Percentiles rank a stretch among this genome's conserved stretches.
phyloP scores from a whole-genome alignment of 1,140 invertebrate species.

The Mizuhopecten yessoensis region DNA sequence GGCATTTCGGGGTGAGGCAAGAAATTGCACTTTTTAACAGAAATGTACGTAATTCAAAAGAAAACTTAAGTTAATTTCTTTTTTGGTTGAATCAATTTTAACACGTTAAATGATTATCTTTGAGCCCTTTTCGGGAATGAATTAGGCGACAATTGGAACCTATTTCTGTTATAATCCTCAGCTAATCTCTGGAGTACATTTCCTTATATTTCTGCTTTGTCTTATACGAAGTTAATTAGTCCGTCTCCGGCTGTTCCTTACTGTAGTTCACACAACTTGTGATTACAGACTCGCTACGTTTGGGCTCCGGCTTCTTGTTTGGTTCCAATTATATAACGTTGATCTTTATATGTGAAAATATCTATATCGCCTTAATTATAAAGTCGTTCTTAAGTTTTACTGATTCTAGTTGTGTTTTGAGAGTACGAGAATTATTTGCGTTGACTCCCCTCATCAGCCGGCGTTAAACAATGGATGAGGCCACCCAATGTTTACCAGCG shows the following conservation, averaged over 20 bases:
- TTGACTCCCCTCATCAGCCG: not conserved
- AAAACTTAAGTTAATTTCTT: not conserved
- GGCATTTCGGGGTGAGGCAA: not conserved
- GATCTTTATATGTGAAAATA: not conserved
- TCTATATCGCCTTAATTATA: constrained; percentile 1
- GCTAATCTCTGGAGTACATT: not conserved
- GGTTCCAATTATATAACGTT: constrained; percentile 6
- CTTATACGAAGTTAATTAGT: not conserved
- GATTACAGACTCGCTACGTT: not conserved
- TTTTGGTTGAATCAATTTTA: constrained; percentile 40
- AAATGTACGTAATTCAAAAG: not conserved
- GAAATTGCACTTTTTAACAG: not conserved
- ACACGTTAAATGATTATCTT: constrained; percentile 18
- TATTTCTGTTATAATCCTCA: not conserved
- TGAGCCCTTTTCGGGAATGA: not conserved
- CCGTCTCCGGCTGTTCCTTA: not conserved
- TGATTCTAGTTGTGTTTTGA: not conserved
- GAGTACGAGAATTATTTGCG: constrained; percentile 25
- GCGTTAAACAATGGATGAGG: not conserved
- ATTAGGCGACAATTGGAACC: not conserved
- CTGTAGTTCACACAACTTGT: not conserved
- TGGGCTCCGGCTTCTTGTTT: not conserved
- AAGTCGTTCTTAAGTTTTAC: not conserved
- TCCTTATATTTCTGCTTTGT: not conserved
- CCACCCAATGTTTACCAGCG: not conserved